Percentiles rank a stretch among this genome's conserved stretches.
These are phyloP conservation scores for Mongoloraphidia duomilia DNA, from an alignment of 2,888 invertebrate genomes.

Conservation along the genomic window DNA sequence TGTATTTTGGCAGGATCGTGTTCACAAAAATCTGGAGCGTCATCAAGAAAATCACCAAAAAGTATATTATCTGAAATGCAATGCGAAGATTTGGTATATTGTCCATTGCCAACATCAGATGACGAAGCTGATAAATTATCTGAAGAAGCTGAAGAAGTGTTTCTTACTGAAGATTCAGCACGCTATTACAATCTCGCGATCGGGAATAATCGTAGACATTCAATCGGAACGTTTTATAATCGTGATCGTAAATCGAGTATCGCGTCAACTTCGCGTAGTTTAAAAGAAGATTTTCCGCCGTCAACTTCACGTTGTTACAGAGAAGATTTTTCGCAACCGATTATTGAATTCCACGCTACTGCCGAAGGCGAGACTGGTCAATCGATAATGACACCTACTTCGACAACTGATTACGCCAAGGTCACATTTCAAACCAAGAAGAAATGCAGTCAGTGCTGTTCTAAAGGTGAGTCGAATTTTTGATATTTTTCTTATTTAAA, in stretches of 20 bases:
- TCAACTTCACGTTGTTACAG: constrained; percentile 18
- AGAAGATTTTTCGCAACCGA: constrained; percentile 23
- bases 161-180: constrained; percentile 37
- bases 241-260: constrained; percentile 26
- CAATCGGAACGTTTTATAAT: constrained; percentile 48
- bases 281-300: neutral
- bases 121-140: constrained; percentile 19
- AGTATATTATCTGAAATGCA: constrained; percentile 3
- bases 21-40: too few species aligned
- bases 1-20: too few species aligned
- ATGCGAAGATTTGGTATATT: constrained; percentile 21
- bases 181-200: constrained; percentile 37
- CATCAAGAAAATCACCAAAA: too few species aligned
- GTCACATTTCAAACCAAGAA: neutral
- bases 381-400: constrained; percentile 10
- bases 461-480: constrained; percentile 1
- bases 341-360: constrained; percentile 18
- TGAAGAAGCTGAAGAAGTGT: constrained; percentile 43
- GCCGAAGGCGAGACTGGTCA: constrained; percentile 18
- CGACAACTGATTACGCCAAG: neutral
- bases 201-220: constrained; percentile 39
- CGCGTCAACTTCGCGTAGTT: constrained; percentile 9
- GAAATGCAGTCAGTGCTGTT: neutral
- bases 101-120: constrained; percentile 24
- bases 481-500: neutral